These are phyloP conservation scores for Trichomycterus rosablanca DNA, from an alignment of 2,113 vertebrate species.

Conservation along the genomic window DNA sequence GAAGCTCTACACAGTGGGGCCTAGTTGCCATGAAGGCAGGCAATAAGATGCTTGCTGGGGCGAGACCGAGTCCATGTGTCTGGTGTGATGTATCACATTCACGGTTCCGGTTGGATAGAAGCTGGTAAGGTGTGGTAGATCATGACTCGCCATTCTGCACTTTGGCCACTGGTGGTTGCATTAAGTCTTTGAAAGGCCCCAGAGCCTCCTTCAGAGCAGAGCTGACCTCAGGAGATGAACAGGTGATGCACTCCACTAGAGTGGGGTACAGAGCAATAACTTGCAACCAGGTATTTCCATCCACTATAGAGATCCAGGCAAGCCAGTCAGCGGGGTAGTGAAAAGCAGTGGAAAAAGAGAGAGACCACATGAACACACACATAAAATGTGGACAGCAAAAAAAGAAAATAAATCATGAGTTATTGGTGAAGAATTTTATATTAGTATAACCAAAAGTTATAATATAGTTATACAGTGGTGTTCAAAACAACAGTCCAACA, in stretches of 20 bases:
- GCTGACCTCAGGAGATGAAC: conserved; percentile 92
- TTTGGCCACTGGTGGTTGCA: conserved; percentile 91
- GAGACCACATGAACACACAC: no score
- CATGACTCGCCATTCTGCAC: conserved; percentile 97
- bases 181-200: conserved; percentile 98
- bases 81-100: conserved; percentile 53
- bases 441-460: no score
- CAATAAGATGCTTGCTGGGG: conserved; percentile 45
- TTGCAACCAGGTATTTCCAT: conserved; percentile 92
- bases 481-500: no score
- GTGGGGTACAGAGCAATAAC: conserved; percentile 96
- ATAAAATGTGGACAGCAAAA: no score
- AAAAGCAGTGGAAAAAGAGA: conserved; percentile 1
- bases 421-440: no score
- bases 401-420: no score
- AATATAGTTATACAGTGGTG: no score
- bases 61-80: conserved; percentile 50
- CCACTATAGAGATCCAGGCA: conserved; percentile 70
- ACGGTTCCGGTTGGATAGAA: conserved; percentile 52
- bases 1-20: conserved; percentile 51
- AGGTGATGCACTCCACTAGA: conserved; percentile 94
- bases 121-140: conserved; percentile 53
- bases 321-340: background rate
- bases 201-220: conserved; percentile 94
- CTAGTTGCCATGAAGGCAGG: conserved; percentile 47